phyloP scores from a whole-genome alignment of 2,888 invertebrate genomes.

The Gnatocerus cornutus region DNA sequence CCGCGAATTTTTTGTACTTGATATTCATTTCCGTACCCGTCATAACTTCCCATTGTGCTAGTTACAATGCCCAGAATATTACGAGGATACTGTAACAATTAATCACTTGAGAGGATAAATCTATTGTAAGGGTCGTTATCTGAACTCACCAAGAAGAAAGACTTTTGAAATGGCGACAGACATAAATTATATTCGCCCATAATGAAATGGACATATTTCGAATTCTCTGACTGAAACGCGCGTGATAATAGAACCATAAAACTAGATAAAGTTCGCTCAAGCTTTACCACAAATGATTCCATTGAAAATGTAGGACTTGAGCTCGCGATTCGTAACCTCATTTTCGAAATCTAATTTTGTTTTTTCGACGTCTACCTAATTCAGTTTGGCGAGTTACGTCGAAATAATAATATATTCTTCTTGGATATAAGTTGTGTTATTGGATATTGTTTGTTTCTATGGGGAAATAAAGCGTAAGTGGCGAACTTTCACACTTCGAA shows the following conservation, averaged over 20 bases:
- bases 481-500: slow-evolving; percentile 10
- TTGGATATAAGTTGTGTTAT: slow-evolving; percentile 30
- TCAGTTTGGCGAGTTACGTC: slow-evolving; percentile 19
- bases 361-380: slow-evolving; percentile 17
- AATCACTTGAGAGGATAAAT: slow-evolving; percentile 18
- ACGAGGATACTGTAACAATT: slow-evolving; percentile 20
- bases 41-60: neutral
- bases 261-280: slow-evolving; percentile 13
- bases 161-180: slow-evolving; percentile 14
- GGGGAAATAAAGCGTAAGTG: slow-evolving; percentile 19
- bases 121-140: slow-evolving; percentile 23
- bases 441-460: slow-evolving; percentile 30
- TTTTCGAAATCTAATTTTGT: slow-evolving; percentile 32
- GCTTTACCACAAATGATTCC: slow-evolving; percentile 12
- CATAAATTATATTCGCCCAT: slow-evolving; percentile 24
- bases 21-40: neutral
- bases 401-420: slow-evolving; percentile 25
- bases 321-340: neutral
- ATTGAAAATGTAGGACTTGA: slow-evolving; percentile 24
- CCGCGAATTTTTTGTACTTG: neutral
- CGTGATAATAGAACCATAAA: slow-evolving; percentile 30
- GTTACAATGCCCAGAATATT: neutral
- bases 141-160: slow-evolving; percentile 17
- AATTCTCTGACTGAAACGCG: slow-evolving; percentile 11
- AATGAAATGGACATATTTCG: slow-evolving; percentile 1